phyloP scores from a whole-genome alignment of 2,797 vertebrate genomes.

The Champsocephalus gunnari region DNA sequence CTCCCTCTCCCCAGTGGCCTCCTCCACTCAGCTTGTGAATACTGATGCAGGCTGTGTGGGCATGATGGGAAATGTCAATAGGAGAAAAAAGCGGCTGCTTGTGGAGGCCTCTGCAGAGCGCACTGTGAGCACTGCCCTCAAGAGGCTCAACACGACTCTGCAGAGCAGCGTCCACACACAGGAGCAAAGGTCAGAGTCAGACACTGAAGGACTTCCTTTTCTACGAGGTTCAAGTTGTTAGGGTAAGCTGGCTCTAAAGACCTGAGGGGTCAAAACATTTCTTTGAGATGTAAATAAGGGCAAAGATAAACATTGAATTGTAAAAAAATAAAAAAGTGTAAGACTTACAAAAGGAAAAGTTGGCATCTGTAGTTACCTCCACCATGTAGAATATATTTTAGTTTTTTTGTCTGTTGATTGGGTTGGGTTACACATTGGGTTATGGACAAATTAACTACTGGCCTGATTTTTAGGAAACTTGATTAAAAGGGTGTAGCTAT shows the following conservation, averaged over 20 bases:
- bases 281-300: background rate
- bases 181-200: constrained; percentile 38
- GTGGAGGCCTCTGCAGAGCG: constrained; percentile 39
- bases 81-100: constrained; percentile 52
- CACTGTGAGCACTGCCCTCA: constrained; percentile 74
- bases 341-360: too few species aligned
- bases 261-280: background rate
- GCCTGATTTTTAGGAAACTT: too few species aligned
- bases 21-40: constrained; percentile 69
- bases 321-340: too few species aligned
- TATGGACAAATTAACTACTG: too few species aligned
- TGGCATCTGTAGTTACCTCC: too few species aligned
- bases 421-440: too few species aligned
- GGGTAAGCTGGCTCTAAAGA: background rate
- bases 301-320: background rate
- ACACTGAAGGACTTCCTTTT: constrained; percentile 3
- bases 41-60: constrained; percentile 72
- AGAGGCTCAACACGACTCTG: constrained; percentile 65
- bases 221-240: constrained; percentile 1
- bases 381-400: too few species aligned
- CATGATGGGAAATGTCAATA: constrained; percentile 77
- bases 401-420: too few species aligned
- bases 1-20: constrained; percentile 60
- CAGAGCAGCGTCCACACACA: constrained; percentile 43
- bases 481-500: too few species aligned